Conservation (phyloP, 2,888 invertebrate genomes). For the Gortyna flavago region DNA sequence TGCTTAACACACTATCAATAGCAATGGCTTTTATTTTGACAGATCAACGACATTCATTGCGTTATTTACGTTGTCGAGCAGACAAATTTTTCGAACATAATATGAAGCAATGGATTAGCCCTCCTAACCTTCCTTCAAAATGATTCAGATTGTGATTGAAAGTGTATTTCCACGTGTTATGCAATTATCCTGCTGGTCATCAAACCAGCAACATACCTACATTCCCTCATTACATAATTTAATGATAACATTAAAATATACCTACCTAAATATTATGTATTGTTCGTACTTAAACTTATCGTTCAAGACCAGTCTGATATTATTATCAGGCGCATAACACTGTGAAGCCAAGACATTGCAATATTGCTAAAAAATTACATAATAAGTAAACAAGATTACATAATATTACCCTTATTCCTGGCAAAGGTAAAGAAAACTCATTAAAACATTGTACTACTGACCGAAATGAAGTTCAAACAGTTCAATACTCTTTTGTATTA, state of each 20-base stretch:
- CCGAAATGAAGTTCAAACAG: slow-evolving; percentile 44
- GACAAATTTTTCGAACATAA: background rate
- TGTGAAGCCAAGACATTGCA: background rate
- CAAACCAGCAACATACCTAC: no score
- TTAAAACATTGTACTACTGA: slow-evolving; percentile 35
- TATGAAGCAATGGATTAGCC: background rate
- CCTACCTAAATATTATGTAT: slow-evolving; percentile 28
- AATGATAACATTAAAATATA: slow-evolving; percentile 6
- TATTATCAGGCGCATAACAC: slow-evolving; percentile 7
- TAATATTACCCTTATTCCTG: slow-evolving; percentile 1
- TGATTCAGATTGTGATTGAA: background rate
- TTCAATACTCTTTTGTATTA: slow-evolving; percentile 37
- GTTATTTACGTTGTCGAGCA: background rate
- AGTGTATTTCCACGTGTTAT: background rate
- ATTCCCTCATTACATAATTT: slow-evolving; percentile 6
- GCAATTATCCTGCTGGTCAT: no score
- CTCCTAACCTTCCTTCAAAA: background rate
- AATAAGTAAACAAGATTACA: slow-evolving; percentile 15
- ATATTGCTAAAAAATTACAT: background rate
- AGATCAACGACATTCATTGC: background rate
- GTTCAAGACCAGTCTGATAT: slow-evolving; percentile 41
- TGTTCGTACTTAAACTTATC: slow-evolving; percentile 37
- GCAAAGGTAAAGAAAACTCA: slow-evolving; percentile 11
- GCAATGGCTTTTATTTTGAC: background rate
- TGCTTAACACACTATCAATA: background rate